Evolutionary conservation across 2,888 invertebrate species (phyloP).

Genomic region (Zygaena filipendulae): DNA sequence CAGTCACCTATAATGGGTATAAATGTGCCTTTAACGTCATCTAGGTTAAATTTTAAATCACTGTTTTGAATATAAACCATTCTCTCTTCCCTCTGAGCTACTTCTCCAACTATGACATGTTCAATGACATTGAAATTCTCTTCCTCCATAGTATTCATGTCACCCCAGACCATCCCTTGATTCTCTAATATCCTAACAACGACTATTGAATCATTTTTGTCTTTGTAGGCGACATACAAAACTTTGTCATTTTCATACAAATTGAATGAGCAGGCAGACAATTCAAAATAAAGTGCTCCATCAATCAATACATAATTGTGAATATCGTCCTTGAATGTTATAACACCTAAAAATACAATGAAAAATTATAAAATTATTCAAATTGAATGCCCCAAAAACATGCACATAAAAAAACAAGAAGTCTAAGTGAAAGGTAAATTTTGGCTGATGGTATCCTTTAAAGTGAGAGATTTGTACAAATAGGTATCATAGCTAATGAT

Average conservation of each 20-base stretch:
- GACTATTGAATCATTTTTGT: slow-evolving; percentile 43
- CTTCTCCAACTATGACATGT: slow-evolving; percentile 44
- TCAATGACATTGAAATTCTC: slow-evolving; percentile 33
- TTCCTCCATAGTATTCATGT: slow-evolving; percentile 35
- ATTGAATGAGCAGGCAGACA: slow-evolving; percentile 30
- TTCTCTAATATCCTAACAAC: slow-evolving; percentile 70
- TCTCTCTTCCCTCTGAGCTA: slow-evolving; percentile 35
- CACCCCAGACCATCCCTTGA: slow-evolving; percentile 61
- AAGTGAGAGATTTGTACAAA: too few species aligned
- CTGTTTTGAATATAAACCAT: slow-evolving; percentile 57
- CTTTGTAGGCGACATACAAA: slow-evolving; percentile 64
- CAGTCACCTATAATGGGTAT: slow-evolving; percentile 78
- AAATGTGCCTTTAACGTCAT: slow-evolving; percentile 71
- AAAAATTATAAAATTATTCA: not conserved
- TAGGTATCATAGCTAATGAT: too few species aligned
- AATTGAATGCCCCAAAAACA: not conserved
- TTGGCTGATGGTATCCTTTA: too few species aligned
- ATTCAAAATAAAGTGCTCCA: slow-evolving; percentile 64
- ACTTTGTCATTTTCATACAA: slow-evolving; percentile 65
- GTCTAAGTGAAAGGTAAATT: slow-evolving; percentile 1
- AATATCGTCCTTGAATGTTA: slow-evolving; percentile 61
- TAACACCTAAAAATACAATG: slow-evolving; percentile 48
- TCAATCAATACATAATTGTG: slow-evolving; percentile 69
- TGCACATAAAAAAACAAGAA: not conserved
- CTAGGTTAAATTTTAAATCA: slow-evolving; percentile 70